These are phyloP conservation scores for Apteryx mantelli DNA, from an alignment of 2,113 vertebrate genomes.

Conservation along the genomic window DNA sequence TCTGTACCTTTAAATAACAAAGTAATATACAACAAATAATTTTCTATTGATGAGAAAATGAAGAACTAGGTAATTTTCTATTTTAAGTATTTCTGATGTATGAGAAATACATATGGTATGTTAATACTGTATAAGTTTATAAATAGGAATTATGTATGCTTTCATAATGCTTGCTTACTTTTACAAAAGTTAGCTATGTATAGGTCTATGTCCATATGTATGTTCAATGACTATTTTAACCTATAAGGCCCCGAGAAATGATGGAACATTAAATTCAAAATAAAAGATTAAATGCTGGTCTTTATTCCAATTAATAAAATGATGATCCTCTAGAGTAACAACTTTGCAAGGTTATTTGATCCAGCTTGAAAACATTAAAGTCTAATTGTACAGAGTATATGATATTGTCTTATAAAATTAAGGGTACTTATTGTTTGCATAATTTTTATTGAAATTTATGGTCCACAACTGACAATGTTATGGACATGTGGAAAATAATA, in stretches of 20 bases:
- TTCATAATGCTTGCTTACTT: neutral
- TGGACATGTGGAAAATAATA: neutral
- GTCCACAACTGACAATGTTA: neutral
- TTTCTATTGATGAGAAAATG: neutral
- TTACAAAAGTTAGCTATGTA: neutral
- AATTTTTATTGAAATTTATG: neutral
- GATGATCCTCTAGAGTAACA: neutral
- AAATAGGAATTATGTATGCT: neutral
- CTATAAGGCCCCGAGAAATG: neutral
- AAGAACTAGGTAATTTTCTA: neutral
- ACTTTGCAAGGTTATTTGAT: neutral
- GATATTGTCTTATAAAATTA: neutral
- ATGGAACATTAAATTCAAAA: neutral
- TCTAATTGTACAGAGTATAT: neutral
- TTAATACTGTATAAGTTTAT: neutral
- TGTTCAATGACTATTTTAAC: neutral
- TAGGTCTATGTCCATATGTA: neutral
- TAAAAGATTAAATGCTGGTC: neutral
- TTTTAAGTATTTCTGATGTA: neutral
- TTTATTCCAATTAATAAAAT: neutral
- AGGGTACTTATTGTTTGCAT: neutral
- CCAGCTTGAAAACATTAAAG: neutral
- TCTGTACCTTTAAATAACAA: neutral
- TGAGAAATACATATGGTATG: neutral
- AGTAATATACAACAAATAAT: neutral